Conservation (phyloP, 2,888 invertebrate species). For the Eremobia ochroleuca region DNA sequence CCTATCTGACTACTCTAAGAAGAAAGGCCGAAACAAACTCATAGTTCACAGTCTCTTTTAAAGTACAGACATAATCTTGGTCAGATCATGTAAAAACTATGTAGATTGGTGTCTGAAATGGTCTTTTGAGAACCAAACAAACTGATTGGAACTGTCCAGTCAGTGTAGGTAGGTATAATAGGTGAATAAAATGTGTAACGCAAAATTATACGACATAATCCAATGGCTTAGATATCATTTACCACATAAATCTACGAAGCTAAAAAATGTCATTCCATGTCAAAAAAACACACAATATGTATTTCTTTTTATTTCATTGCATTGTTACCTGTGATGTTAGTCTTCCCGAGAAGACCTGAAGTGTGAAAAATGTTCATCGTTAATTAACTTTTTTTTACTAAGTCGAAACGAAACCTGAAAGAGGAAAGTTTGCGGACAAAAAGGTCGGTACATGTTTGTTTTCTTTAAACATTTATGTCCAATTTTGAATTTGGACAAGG, state of each 20-base stretch:
- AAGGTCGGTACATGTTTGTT: constrained; percentile 80
- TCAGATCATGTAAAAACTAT: no score
- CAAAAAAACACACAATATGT: constrained; percentile 81
- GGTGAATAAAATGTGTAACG: background rate
- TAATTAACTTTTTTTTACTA: constrained; percentile 87
- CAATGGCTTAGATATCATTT: constrained; percentile 66
- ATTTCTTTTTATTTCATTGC: constrained; percentile 77
- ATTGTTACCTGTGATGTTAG: constrained; percentile 91
- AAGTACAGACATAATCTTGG: no score
- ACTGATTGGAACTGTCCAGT: no score
- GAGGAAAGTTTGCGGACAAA: constrained; percentile 89
- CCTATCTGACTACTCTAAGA: no score
- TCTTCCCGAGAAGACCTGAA: constrained; percentile 92
- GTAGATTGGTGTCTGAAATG: no score
- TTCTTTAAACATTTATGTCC: constrained; percentile 69
- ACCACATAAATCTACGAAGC: constrained; percentile 74
- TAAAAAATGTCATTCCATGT: constrained; percentile 83
- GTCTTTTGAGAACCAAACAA: no score
- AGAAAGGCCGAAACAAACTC: no score
- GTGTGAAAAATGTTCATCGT: constrained; percentile 91
- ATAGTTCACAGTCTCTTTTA: no score
- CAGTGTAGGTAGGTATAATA: no score
- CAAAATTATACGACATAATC: background rate
- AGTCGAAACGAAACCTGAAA: constrained; percentile 87
- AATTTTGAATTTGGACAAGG: constrained; percentile 81